phyloP scores from a whole-genome alignment of 1,140 invertebrate species.

The Chionoecetes opilio region DNA sequence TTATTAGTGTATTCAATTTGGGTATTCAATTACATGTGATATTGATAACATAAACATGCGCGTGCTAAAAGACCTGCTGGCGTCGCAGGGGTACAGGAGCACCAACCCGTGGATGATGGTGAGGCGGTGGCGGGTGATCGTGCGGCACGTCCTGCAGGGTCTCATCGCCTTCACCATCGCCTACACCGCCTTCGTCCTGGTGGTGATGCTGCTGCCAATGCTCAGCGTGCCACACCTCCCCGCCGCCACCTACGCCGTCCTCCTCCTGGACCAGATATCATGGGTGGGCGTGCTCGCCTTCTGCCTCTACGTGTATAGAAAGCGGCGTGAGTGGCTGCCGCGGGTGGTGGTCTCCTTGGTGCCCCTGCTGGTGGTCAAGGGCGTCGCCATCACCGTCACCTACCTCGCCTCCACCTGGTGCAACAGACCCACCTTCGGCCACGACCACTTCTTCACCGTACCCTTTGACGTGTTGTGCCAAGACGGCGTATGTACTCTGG shows the following conservation, averaged over 20 bases:
- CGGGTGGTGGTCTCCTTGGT: not conserved
- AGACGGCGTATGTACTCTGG: not conserved
- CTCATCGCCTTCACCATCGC: not conserved
- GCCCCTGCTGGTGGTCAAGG: not conserved
- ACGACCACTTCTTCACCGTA: not conserved
- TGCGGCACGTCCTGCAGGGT: not conserved
- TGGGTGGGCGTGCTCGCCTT: not conserved
- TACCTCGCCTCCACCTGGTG: not conserved
- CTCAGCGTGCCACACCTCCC: not conserved
- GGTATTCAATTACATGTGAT: too few relatives aligned
- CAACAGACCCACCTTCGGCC: not conserved
- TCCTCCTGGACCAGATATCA: not conserved
- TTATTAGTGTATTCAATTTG: too few relatives aligned
- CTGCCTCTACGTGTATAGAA: not conserved
- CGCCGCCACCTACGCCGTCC: not conserved
- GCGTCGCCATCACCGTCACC: not conserved
- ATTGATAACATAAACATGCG: not conserved
- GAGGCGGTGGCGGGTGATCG: not conserved
- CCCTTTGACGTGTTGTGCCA: not conserved
- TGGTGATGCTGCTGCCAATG: not conserved
- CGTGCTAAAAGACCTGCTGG: not conserved
- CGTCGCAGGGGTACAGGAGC: not conserved
- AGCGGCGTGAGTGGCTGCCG: not conserved
- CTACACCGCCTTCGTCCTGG: not conserved
- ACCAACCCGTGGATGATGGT: not conserved